Evolutionary conservation across 2,888 invertebrate species (phyloP), one percentile per base, ranked within the genome.

Genomic region (Cyclophora punctaria): DNA sequence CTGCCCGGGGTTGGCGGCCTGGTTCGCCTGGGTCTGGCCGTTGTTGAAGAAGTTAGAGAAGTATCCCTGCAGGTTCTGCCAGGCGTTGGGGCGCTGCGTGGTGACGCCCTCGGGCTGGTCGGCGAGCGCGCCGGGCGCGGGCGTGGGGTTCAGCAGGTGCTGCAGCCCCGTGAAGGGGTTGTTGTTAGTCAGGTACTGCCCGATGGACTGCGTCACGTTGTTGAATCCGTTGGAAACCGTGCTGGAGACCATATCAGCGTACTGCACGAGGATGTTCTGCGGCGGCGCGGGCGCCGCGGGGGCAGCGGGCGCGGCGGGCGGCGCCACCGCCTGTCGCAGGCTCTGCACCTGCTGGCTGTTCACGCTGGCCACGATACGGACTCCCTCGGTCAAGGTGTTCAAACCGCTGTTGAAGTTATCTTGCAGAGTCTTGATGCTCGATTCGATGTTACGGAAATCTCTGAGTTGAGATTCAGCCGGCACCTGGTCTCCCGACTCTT

Each of bases 341-440:
- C 46, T 7, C 3, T 44, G 48, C 4, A 57, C 68, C 46, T 65
- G 70, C 35, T 75, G 75, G 33, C 76, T 75, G 52, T 70, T 78
- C 40, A 76, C 50, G 7, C 63, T 66, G 2, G 75, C 70, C 41
- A 76, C 67, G 7, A 74, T 58, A 50, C 75, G 64, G 1, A 83
- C 71, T 6, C 83, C 80, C 40, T 77, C 75, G 3, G 72, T 57
- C 35, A 86, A 63, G 46, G 73, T 70, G 41, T 76, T 63, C 3
- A 85, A 68, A 35, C 77, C 80, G 3, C 56, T 62, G 41, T 77
- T 68, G 52, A 86, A 82, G 45, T 80, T 78, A 34, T 67, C 67
- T 57, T 78, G 70, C 7, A 86, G 66, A n/a, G 53, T 53, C 47
- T 67, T 67, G 3, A 79, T 64, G 5, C 67, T 58, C 3, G 63